phyloP scores from a whole-genome alignment of 1,140 invertebrate genomes.

The Bombus waltoni region DNA sequence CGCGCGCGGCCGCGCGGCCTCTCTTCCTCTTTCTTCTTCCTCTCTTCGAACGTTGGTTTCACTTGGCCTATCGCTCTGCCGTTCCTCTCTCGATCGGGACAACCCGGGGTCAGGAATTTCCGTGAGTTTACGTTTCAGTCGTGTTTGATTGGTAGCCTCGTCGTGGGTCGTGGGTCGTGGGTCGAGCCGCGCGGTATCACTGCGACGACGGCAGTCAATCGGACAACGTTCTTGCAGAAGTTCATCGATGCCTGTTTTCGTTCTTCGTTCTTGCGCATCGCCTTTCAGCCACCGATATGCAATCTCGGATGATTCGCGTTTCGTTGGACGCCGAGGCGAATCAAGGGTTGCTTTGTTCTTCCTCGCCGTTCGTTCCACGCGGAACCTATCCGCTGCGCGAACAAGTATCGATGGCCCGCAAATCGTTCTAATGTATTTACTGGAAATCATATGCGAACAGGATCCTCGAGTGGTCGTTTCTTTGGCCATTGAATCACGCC shows the following conservation, averaged over 20 bases:
- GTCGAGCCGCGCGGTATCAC: no score
- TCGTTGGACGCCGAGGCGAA: background rate
- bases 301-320: background rate
- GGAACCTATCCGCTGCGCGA: no score
- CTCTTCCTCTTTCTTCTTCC: background rate
- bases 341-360: background rate
- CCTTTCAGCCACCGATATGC: background rate
- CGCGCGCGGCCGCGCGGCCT: conserved; percentile 45
- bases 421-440: background rate
- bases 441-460: background rate
- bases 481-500: background rate
- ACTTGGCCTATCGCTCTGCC: background rate
- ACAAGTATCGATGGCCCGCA: background rate
- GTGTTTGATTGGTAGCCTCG: background rate
- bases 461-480: background rate
- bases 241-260: no score
- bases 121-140: conserved; percentile 9
- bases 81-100: background rate
- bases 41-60: background rate
- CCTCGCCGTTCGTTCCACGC: no score
- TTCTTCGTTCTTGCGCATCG: background rate
- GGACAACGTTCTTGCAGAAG: no score
- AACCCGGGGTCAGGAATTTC: conserved; percentile 14
- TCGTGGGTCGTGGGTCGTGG: no score
- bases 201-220: no score